Evolutionary conservation across 35 echinoderm and acorn worm genomes (phyloP).

Genomic region (Diadema setosum): DNA sequence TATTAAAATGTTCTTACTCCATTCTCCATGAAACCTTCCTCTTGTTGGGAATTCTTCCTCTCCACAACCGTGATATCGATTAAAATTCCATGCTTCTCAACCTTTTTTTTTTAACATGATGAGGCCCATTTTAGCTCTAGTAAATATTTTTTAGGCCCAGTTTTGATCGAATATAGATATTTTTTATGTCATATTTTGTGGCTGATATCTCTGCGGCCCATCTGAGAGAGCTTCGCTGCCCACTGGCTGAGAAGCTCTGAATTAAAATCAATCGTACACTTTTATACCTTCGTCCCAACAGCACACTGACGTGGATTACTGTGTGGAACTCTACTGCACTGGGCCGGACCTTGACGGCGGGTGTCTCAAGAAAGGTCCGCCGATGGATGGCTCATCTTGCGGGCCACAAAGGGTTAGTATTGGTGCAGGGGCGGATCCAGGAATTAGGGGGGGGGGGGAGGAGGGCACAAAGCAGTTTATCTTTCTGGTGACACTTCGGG

Average conservation of each 20-base stretch:
- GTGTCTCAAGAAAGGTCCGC: slow-evolving; percentile 65
- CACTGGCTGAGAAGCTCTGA: not conserved
- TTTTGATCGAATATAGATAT: not conserved
- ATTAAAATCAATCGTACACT: not conserved
- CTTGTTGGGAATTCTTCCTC: no score
- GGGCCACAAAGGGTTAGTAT: slow-evolving; percentile 54
- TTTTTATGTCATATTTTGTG: not conserved
- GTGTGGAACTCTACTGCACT: not conserved
- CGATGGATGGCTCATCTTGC: slow-evolving; percentile 68
- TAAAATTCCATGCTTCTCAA: no score
- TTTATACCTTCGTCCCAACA: not conserved
- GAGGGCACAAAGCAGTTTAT: no score
- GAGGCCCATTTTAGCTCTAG: no score
- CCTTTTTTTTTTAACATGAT: not conserved
- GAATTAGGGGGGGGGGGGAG: no score
- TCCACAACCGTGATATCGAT: no score
- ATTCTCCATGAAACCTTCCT: no score
- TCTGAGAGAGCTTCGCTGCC: not conserved
- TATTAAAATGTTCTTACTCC: no score
- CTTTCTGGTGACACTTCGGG: no score
- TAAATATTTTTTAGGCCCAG: not conserved
- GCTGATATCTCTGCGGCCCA: not conserved
- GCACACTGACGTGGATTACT: slow-evolving; percentile 10
- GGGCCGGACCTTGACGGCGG: slow-evolving; percentile 12
- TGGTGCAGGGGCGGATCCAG: no score